Conservation (phyloP, 2,888 invertebrate species). For the Teleiodes luculella region DNA sequence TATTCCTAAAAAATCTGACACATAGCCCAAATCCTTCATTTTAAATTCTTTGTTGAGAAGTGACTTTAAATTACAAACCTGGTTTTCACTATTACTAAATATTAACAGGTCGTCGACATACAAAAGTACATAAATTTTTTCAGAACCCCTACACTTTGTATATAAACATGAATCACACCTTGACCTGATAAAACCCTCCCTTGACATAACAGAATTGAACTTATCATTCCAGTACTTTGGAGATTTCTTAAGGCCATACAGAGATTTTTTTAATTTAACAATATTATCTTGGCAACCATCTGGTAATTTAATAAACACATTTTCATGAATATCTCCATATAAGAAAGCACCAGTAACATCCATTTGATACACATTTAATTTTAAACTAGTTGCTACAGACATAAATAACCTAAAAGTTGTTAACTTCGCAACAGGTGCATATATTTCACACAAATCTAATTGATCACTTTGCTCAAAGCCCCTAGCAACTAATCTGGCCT, state of each 20-base stretch:
- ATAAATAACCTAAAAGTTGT: slow-evolving; percentile 26
- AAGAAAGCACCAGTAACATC: slow-evolving; percentile 25
- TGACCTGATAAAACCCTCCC: slow-evolving; percentile 25
- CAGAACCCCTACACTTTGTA: not conserved
- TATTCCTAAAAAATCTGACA: too few species aligned
- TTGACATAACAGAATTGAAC: slow-evolving; percentile 23
- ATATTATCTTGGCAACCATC: slow-evolving; percentile 19
- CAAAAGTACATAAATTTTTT: not conserved
- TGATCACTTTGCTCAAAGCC: slow-evolving; percentile 23
- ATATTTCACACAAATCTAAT: slow-evolving; percentile 18
- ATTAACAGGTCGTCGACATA: not conserved
- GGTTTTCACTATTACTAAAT: not conserved
- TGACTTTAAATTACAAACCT: not conserved
- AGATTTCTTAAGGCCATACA: too few species aligned
- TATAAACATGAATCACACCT: not conserved
- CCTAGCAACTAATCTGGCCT: slow-evolving; percentile 23
- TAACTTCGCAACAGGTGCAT: slow-evolving; percentile 28
- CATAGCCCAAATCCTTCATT: too few species aligned
- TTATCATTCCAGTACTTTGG: too few species aligned
- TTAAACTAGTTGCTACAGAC: slow-evolving; percentile 21
- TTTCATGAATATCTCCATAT: slow-evolving; percentile 22
- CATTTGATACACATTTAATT: slow-evolving; percentile 22
- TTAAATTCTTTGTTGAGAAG: too few species aligned
- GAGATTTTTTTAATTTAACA: slow-evolving; percentile 22
- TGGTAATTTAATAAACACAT: slow-evolving; percentile 19